Evolutionary conservation across 2,888 invertebrate species (phyloP).

Genomic region (Clusia tigrina): DNA sequence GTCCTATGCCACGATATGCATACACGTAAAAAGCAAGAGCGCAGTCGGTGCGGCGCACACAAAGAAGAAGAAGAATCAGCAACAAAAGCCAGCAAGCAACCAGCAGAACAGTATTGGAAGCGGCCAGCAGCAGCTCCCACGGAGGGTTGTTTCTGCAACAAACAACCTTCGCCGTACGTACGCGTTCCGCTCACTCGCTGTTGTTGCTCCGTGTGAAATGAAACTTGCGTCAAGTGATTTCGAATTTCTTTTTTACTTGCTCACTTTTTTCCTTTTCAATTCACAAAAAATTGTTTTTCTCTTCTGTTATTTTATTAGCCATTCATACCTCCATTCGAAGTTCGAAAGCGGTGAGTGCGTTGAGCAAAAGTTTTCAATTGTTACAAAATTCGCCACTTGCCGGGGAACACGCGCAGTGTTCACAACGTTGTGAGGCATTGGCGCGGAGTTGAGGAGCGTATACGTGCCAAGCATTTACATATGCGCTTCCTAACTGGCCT

Average conservation of each 20-base stretch:
- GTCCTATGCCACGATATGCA: not conserved
- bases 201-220: not conserved
- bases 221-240: conserved; percentile 17
- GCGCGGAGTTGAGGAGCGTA: too few relatives aligned
- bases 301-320: not conserved
- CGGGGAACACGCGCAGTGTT: not conserved
- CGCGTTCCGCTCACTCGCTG: not conserved
- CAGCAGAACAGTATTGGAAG: not conserved
- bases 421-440: too few relatives aligned
- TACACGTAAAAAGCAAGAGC: not conserved
- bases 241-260: conserved; percentile 5
- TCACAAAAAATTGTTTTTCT: not conserved
- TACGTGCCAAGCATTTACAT: too few relatives aligned
- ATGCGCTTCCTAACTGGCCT: too few relatives aligned
- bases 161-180: not conserved
- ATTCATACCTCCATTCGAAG: conserved; percentile 10
- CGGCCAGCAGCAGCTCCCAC: not conserved
- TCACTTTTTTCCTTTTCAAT: not conserved
- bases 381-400: not conserved
- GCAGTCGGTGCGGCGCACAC: not conserved
- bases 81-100: not conserved
- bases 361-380: not conserved
- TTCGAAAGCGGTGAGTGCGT: conserved; percentile 13
- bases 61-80: not conserved
- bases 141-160: conserved; percentile 13